phyloP scores from a whole-genome alignment of 2,888 invertebrate genomes.

The Drosophila ezoana region DNA sequence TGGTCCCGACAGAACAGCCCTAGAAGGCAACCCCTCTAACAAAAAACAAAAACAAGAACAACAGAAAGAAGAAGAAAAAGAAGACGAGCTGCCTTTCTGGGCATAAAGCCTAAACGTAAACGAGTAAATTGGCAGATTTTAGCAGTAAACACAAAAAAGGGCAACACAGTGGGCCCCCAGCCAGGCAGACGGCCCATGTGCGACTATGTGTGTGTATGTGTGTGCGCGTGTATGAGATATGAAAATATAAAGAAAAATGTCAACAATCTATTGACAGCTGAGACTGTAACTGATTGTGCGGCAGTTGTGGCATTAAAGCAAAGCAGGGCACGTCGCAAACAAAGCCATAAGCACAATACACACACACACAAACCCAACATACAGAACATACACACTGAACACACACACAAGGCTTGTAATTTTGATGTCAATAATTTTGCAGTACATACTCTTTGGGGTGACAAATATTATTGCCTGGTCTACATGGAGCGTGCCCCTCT shows the following conservation, averaged over 20 bases:
- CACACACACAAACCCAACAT: slow-evolving; percentile 12
- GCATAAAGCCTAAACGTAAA: slow-evolving; percentile 78
- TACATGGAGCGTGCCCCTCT: slow-evolving; percentile 35
- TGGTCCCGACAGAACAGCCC: slow-evolving; percentile 24
- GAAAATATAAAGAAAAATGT: slow-evolving; percentile 78
- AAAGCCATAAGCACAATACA: slow-evolving; percentile 65
- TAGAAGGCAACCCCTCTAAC: slow-evolving; percentile 16
- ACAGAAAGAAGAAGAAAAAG: slow-evolving; percentile 3
- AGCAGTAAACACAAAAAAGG: slow-evolving; percentile 80
- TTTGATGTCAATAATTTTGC: slow-evolving; percentile 76
- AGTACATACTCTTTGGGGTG: slow-evolving; percentile 59
- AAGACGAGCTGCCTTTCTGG: slow-evolving; percentile 18
- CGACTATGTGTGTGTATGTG: slow-evolving; percentile 10
- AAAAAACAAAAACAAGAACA: slow-evolving; percentile 9
- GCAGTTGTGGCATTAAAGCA: slow-evolving; percentile 59
- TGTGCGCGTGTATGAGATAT: slow-evolving; percentile 53
- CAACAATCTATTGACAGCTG: slow-evolving; percentile 82
- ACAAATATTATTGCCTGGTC: slow-evolving; percentile 63
- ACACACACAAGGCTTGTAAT: slow-evolving; percentile 54
- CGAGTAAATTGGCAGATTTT: slow-evolving; percentile 81
- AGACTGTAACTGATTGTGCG: slow-evolving; percentile 81
- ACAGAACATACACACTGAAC: neutral
- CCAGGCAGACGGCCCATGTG: slow-evolving; percentile 21
- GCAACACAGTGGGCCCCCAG: slow-evolving; percentile 70
- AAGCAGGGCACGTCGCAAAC: slow-evolving; percentile 80